Percentiles rank a stretch among this genome's conserved stretches.
phyloP scores from a whole-genome alignment of 2,888 invertebrate genomes.

The Chaetoderma sp. region DNA sequence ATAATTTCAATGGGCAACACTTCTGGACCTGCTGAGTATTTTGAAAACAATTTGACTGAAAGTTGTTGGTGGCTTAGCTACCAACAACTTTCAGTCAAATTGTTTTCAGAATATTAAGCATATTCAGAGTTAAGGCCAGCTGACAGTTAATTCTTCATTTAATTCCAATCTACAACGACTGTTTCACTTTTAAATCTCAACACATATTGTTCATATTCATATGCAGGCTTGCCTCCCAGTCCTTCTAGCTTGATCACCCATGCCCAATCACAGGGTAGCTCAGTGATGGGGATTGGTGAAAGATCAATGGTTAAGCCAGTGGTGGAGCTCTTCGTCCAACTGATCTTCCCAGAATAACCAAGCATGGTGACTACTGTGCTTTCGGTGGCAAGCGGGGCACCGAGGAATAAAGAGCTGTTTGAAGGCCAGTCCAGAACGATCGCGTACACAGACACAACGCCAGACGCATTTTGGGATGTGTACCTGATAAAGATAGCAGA shows the following conservation, averaged over 20 bases:
- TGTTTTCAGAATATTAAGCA: no score
- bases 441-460: conserved; percentile 74
- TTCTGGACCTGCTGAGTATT: no score
- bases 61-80: no score
- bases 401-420: conserved; percentile 73
- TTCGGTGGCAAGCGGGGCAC: conserved; percentile 66
- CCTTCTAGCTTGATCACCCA: conserved; percentile 62
- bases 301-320: conserved; percentile 55
- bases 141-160: no score
- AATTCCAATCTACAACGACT: no score
- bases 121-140: no score
- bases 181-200: no score
- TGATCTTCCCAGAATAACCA: conserved; percentile 68
- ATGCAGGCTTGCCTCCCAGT: no score
- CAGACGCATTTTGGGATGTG: conserved; percentile 41
- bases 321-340: conserved; percentile 29
- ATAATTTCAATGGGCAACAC: no score
- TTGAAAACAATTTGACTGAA: no score
- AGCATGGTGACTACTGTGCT: conserved; percentile 71
- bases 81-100: no score
- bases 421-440: conserved; percentile 80
- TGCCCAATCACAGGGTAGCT: conserved; percentile 58
- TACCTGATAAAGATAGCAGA: conserved; percentile 34
- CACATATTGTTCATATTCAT: no score
- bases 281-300: conserved; percentile 46